phyloP scores from a whole-genome alignment of 2,113 vertebrate genomes.

The Choloepus hoffmanni region DNA sequence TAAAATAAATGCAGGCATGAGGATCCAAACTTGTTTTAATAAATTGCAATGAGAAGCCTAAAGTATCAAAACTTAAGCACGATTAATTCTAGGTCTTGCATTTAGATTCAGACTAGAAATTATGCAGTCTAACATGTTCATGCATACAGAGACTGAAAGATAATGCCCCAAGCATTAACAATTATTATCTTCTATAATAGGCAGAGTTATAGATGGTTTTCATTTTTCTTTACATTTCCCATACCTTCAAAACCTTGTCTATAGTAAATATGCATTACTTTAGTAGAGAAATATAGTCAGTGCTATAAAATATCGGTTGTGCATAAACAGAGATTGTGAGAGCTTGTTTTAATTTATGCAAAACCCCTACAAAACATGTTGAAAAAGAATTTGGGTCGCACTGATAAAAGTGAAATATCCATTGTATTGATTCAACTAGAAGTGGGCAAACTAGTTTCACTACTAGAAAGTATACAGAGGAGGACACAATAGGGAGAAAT shows the following conservation, averaged over 20 bases:
- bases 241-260: slow-evolving; percentile 22
- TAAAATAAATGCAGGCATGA: slow-evolving; percentile 22
- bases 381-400: neutral
- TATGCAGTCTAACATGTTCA: neutral
- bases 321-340: neutral
- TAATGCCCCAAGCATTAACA: neutral
- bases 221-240: slow-evolving; percentile 40
- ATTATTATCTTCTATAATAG: neutral
- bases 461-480: neutral
- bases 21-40: slow-evolving; percentile 19
- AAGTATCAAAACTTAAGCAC: slow-evolving; percentile 11
- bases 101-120: slow-evolving; percentile 30
- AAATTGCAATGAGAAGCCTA: neutral
- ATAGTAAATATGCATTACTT: neutral
- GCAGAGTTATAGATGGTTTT: neutral
- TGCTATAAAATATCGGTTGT: neutral
- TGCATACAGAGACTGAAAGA: neutral
- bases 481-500: neutral
- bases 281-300: neutral
- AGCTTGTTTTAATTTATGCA: neutral
- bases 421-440: neutral
- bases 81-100: neutral
- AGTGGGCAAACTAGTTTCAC: neutral
- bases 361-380: neutral
- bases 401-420: neutral